Conservation (phyloP, 2,888 invertebrate genomes). For the Ichneumoninae sp. region DNA sequence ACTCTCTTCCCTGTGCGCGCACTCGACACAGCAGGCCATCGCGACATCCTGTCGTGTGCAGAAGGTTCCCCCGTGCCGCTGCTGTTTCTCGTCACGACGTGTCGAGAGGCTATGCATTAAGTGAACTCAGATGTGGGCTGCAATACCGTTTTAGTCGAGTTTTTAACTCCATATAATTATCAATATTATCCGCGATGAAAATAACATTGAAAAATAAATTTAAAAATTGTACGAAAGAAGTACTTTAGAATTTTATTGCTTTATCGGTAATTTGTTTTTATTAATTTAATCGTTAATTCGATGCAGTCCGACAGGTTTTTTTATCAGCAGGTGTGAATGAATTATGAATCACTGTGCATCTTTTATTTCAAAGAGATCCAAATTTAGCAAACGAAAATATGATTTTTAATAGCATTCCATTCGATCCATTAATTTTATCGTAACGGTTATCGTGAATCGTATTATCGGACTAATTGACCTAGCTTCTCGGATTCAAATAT, state of each 20-base stretch:
- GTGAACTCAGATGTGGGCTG: background rate
- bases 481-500: background rate
- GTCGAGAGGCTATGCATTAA: background rate
- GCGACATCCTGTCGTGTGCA: conserved; percentile 32
- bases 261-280: too few relatives aligned
- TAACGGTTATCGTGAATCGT: background rate
- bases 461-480: background rate
- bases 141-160: background rate
- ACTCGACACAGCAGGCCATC: conserved; percentile 28
- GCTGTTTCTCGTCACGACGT: conserved; percentile 10
- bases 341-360: background rate
- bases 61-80: conserved; percentile 5
- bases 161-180: background rate
- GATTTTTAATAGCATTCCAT: background rate
- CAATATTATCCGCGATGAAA: background rate
- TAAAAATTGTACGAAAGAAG: too few relatives aligned
- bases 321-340: background rate
- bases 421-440: background rate
- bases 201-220: background rate
- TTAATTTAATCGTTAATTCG: background rate
- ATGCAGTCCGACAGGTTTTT: background rate
- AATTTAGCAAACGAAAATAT: background rate
- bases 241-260: background rate
- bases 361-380: background rate
- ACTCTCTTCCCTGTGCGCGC: conserved; percentile 46